Base-by-base conservation (phyloP, 2,113 vertebrate species). In the Dipodomys spectabilis region DNA sequence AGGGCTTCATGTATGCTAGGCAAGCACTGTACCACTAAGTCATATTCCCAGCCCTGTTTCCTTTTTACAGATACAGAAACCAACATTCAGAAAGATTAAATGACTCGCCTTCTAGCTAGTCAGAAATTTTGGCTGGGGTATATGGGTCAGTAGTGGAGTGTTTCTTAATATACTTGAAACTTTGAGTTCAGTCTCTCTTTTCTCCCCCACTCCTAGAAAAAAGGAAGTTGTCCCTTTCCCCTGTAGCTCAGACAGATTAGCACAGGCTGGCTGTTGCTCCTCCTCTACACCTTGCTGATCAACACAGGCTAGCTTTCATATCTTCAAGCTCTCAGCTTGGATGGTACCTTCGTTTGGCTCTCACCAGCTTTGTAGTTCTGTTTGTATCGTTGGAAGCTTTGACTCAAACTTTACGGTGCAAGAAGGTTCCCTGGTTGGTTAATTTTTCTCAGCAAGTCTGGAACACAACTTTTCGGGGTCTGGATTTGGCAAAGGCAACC, bases 361-460 rank as follows among this genome's bases (percentile, higher is more conserved):
- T 90, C 32, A 4, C 73, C 62, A 71, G 35, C 39, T 85, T 82
- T 94, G 69, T 85, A 90, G 69, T 89, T 92, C 68, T 84, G 0
- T 32, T 67, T 84, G n/a, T 27, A 71, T 91, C 27, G 83, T 82
- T 71, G n/a, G 27, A 91, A 84, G 87, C 78, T 89, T 87, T 94
- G 77, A 75, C 83, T 95, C 57, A 65, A 92, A 88, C 7, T 13
- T 68, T 69, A 80, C 65, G 65, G 22, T 39, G 60, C 73, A 27
- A 22, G 67, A 81, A 88, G 74, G 53, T 30, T 83, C 69, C 88
- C 44, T 25, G 9, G 62, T 91, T 85, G 9, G 62, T n/a, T 35
- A 85, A 62, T 45, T 28, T 89, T 53, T 71, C 35, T 23, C 19
- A 74, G 25, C 57, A 60, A 89, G 13, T 91, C 62, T 89, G 86